These are phyloP conservation scores for Cryptoblepharus egeriae DNA, from an alignment of 2,797 vertebrate genomes.

Conservation along the genomic window DNA sequence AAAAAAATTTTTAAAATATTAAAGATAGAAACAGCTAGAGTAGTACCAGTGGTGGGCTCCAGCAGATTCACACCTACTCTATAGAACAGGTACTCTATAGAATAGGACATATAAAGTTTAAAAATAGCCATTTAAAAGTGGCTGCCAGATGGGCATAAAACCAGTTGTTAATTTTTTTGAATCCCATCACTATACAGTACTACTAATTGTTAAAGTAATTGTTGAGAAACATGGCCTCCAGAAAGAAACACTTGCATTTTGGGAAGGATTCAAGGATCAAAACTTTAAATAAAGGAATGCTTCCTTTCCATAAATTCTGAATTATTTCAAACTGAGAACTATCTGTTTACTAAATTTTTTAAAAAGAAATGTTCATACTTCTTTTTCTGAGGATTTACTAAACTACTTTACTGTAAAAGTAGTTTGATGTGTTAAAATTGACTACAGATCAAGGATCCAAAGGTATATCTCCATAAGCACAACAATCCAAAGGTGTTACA, in stretches of 20 bases:
- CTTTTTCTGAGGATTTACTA: neutral
- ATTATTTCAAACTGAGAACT: neutral
- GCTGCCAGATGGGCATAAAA: too few species aligned
- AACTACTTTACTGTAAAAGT: neutral
- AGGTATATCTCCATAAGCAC: too few species aligned
- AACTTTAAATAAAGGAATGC: neutral
- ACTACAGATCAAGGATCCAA: neutral
- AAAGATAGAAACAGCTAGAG: neutral
- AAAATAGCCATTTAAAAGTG: too few species aligned
- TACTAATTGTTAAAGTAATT: neutral
- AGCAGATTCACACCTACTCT: too few species aligned
- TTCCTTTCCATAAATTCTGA: neutral
- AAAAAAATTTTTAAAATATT: neutral
- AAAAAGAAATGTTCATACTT: neutral
- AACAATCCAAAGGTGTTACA: too few species aligned
- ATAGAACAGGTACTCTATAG: too few species aligned
- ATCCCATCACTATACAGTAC: too few species aligned
- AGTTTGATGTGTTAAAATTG: neutral
- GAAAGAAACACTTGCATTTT: neutral
- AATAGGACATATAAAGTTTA: too few species aligned
- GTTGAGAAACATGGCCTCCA: neutral
- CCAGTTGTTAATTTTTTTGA: too few species aligned
- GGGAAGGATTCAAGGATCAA: neutral
- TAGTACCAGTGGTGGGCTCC: too few species aligned
- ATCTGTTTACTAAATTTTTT: neutral